These are phyloP conservation scores for Aphis gossypii DNA, from an alignment of 1,140 invertebrate genomes.

Conservation along the genomic window DNA sequence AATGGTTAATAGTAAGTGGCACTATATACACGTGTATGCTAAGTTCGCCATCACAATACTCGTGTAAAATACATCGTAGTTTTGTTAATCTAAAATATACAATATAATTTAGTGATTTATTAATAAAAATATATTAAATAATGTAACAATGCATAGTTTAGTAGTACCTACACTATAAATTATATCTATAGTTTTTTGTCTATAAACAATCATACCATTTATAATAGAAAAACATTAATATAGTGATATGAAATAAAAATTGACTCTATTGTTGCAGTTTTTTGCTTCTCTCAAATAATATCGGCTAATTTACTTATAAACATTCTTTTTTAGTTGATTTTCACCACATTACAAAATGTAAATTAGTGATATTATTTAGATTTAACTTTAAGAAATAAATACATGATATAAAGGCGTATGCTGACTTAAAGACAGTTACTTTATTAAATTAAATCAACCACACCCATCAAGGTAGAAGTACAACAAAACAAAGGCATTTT, in stretches of 20 bases:
- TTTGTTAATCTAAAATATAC: no score
- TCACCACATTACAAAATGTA: neutral
- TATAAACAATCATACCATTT: neutral
- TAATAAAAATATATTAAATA: no score
- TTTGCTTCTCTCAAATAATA: neutral
- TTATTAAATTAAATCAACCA: slow-evolving; percentile 14
- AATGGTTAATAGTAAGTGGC: neutral
- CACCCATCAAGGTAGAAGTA: neutral
- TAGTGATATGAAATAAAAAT: neutral
- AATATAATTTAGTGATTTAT: no score
- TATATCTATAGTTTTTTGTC: neutral
- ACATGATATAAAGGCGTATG: neutral
- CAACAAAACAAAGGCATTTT: neutral
- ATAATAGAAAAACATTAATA: neutral
- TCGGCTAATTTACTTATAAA: neutral
- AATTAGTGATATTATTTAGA: neutral
- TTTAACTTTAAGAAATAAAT: neutral
- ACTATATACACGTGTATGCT: no score
- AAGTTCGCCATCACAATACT: no score
- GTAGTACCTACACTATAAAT: no score
- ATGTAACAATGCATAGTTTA: no score
- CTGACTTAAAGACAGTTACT: neutral
- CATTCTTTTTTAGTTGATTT: neutral
- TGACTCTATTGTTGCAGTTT: neutral
- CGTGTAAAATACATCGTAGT: no score